Conservation (phyloP, 2,113 vertebrate genomes). For the Struthidea cinerea region DNA sequence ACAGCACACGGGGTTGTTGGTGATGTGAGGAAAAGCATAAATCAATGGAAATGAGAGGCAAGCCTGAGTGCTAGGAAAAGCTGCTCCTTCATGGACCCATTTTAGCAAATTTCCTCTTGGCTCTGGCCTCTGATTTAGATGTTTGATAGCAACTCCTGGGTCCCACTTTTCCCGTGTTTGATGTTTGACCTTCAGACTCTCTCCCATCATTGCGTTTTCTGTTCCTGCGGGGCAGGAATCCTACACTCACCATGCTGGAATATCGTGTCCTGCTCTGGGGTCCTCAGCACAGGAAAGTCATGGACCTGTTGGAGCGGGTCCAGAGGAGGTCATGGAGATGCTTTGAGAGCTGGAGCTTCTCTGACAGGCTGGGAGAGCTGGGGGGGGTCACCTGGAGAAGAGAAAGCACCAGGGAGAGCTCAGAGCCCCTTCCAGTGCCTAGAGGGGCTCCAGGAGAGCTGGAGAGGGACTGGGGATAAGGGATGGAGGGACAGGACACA, state of each 20-base stretch:
- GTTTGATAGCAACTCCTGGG: neutral
- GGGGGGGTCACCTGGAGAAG: rapidly evolving
- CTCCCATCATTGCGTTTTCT: neutral
- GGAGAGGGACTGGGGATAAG: neutral
- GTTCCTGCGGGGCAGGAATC: neutral
- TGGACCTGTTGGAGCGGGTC: neutral
- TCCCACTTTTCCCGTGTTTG: neutral
- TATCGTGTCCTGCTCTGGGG: neutral
- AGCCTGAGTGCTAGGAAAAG: neutral
- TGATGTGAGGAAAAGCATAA: neutral
- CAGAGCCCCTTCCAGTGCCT: neutral
- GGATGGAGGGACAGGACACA: neutral
- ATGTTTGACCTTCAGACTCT: neutral
- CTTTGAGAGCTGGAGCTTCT: neutral
- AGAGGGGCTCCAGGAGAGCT: neutral
- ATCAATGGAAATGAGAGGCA: neutral
- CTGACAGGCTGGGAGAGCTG: neutral
- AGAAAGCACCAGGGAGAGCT: neutral
- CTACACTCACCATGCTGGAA: rapidly evolving
- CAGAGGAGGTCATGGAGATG: neutral
- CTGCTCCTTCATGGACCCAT: neutral
- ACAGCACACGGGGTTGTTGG: neutral
- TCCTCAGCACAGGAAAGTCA: neutral
- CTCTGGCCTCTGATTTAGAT: neutral
- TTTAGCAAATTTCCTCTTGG: neutral